Evolutionary conservation across 2,888 invertebrate species (phyloP).

Genomic region (Spilosoma lubricipeda): DNA sequence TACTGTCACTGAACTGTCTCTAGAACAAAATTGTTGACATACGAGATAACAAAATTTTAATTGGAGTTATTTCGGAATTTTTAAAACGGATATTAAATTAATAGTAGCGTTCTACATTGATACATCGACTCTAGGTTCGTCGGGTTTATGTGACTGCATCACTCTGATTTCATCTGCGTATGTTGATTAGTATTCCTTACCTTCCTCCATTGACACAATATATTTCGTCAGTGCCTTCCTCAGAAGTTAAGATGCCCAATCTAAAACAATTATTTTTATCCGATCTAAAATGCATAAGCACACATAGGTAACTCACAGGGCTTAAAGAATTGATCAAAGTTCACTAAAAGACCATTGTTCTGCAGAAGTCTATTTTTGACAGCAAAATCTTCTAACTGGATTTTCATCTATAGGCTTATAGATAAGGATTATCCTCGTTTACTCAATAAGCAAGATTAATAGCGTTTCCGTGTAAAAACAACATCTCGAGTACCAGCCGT

Average conservation of each 20-base stretch:
- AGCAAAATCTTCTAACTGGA: neutral
- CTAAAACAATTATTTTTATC: too few relatives aligned
- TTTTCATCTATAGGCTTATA: neutral
- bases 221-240: too few relatives aligned
- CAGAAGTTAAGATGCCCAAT: too few relatives aligned
- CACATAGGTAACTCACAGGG: neutral
- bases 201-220: too few relatives aligned
- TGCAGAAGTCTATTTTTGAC: neutral
- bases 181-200: too few relatives aligned
- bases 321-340: neutral
- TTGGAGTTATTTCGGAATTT: neutral
- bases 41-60: neutral
- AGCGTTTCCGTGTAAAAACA: constrained; percentile 13
- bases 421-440: neutral
- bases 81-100: too few relatives aligned
- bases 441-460: constrained; percentile 5
- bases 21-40: neutral
- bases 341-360: neutral
- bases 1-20: neutral
- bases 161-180: too few relatives aligned
- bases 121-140: too few relatives aligned
- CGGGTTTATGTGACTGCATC: too few relatives aligned
- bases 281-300: too few relatives aligned
- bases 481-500: constrained; percentile 1
- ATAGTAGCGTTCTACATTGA: too few relatives aligned